Base-by-base conservation (phyloP, 2,888 invertebrate genomes). In the Iselma pallidipennis region DNA sequence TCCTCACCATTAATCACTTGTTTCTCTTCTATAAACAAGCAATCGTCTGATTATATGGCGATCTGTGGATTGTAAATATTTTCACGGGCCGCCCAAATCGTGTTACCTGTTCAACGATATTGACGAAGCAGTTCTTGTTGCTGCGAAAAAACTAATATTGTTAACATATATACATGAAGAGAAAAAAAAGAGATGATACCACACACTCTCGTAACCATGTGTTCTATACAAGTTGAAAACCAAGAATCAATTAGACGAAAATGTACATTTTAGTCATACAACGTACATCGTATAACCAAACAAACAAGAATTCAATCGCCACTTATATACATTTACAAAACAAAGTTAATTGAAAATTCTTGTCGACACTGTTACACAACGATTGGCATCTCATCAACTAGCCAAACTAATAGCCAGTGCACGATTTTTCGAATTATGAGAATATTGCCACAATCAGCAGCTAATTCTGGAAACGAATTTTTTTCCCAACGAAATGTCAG, bases 51-150 rank as follows among this genome's bases (percentile, higher is more conserved):
- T 71, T 71, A 71, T 67, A 63, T 69, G 66, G 66, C 66, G 66
- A 67, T 68, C 68, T 63, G 57, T 67, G 65, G 69, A 72, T 67
- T 72, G 72, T 75, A 74, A 74, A 74, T 75, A 74, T 75, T 72
- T 74, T 70, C 72, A 71, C 67, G 73, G 72, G 73, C 76, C 74
- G 74, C 76, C 76, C 74, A 75, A 76, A 74, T 68, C 75, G 68
- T 75, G 75, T 42, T 75, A 73, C 67, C 73, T 71, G 71, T 68
- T 65, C 61, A 68, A 61, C 60, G 62, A 66, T 66, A 65, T 66
- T 72, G 72, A 73, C 73, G 68, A 66, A 66, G 71, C 70, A 72
- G 62, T 70, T 71, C 61, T 67, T 42, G 42, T 42, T 55, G 65
- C 68, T 56, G 71, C 71, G 69, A 73, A 72, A 72, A 71, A 71